Base-by-base conservation (phyloP, 23 tunicate genomes). In the Clavelina lepadiformis region DNA sequence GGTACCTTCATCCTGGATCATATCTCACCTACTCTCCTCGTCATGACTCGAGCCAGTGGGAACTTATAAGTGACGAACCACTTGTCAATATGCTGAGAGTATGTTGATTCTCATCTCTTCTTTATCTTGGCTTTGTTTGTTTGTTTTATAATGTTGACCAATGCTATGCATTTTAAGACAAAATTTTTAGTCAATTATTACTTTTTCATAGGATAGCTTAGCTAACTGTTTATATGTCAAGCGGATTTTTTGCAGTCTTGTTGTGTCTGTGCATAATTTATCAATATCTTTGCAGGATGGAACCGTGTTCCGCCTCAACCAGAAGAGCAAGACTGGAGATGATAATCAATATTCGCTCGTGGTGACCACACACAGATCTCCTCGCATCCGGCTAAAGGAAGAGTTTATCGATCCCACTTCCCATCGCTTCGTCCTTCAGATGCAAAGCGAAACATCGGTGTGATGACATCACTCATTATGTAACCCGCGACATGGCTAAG, bases 381-480 rank as follows among this genome's bases (percentile, higher is more conserved):
- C 98, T 5, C 72, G 83, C 28, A 58, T 93, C 49, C 73, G 83
- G 3, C 69, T 93, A 8, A 84, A 79, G 37, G 98, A 93, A 51
- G 94, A 76, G 13, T 83, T 85, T 46, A 68, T 91, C 31, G 98
- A 91, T 31, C 73, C 92, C 13, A 31, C 68, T 22, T 71, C 93
- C 8, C 91, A 91, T 63, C 75, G 86, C 23, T 91, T 82, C 46
- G 86, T 83, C 13, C 65, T 91, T 34, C 81, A 77, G 21, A 79
- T 91, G 79, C 88, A 91, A 35, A 80, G 83, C 61, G 98, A 91
- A 58, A 91, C 98, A 5, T 91, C 98, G 50, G 83, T 91, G 35
- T 86, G 71, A 78, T 46, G 57, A 37, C 56, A 49, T 15, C 61
- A 20, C 25, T 26, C 13, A 11, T 41, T 15, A 15, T 15, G n/a